phyloP scores from a whole-genome alignment of 2,888 invertebrate genomes.

The Apodemia hepburni region DNA sequence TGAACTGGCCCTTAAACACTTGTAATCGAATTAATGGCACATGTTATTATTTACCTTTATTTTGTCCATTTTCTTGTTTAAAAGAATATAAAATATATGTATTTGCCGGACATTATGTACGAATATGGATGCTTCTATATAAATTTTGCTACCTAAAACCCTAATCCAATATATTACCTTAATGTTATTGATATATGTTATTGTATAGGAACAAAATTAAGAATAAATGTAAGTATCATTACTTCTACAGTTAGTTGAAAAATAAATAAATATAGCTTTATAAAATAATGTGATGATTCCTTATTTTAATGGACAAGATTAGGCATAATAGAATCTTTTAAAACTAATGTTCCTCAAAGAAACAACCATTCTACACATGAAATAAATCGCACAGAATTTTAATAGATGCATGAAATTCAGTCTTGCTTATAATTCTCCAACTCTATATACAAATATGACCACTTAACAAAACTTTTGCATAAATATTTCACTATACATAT shows the following conservation, averaged over 20 bases:
- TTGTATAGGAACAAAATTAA: constrained; percentile 39
- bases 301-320: constrained; percentile 69
- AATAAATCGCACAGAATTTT: constrained; percentile 16
- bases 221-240: constrained; percentile 28
- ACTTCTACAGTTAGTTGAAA: constrained; percentile 54
- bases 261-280: constrained; percentile 69
- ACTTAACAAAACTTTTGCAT: constrained; percentile 48
- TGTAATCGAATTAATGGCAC: not conserved
- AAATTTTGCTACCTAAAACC: constrained; percentile 7
- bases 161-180: not conserved
- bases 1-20: not conserved
- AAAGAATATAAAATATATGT: constrained; percentile 5
- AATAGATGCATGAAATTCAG: constrained; percentile 59
- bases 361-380: constrained; percentile 12
- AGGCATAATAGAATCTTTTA: constrained; percentile 59
- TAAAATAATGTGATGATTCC: constrained; percentile 67
- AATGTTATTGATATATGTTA: constrained; percentile 10
- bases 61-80: constrained; percentile 10
- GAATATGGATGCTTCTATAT: not conserved
- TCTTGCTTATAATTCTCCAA: constrained; percentile 59
- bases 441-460: constrained; percentile 66
- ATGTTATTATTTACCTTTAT: constrained; percentile 11
- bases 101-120: not conserved
- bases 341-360: constrained; percentile 32
- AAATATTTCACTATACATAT: constrained; percentile 61